Evolutionary conservation across 2,113 vertebrate species (phyloP), one percentile per base, ranked within the genome.

Genomic region (Salvelinus alpinus): DNA sequence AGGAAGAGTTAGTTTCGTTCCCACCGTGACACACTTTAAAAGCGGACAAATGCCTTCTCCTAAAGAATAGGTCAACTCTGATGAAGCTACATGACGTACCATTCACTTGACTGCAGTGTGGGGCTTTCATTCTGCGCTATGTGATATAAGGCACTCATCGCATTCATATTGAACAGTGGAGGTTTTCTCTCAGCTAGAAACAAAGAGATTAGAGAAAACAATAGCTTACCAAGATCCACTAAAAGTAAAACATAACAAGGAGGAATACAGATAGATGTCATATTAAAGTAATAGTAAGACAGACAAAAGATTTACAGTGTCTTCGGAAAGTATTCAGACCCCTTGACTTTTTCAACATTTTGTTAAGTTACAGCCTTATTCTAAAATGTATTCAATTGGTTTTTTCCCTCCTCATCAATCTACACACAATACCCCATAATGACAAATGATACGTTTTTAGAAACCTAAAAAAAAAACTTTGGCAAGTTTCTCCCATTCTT

Each of bases 81-180:
- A 27, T 51, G 18, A 71, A 71, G 71, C 65, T 80, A 11, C 79
- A 80, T 29, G 87, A 94, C 96, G 96, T 86, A 99, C 98, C 98
- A 99, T 96, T 99, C 97, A 92, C 94, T 98, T 76, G 96, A 99
- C 91, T 97, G 96, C 89, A 99, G 94, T 82, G 91, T 91, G 82
- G 98, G 98, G 92, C 96, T 98, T 91, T 99, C 98, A 92, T 99
- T 99, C 96, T 99, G 98, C 88, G 98, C 98, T 96, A 99, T 99
- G 85, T 99, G 98, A 92, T 99, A 99, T 97, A 99, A 99, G 97
- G 98, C 98, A 99, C 98, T 99, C 98, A 99, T 99, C 91, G 98
- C 98, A 91, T 99, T 99, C 98, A 99, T 99, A 90, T 99, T 99
- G 93, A 99, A 99, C 88, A 99, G 95, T 85, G 98, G 98, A 91